Evolutionary conservation across 2,888 invertebrate genomes (phyloP).

Genomic region (Vesta saturnalis): DNA sequence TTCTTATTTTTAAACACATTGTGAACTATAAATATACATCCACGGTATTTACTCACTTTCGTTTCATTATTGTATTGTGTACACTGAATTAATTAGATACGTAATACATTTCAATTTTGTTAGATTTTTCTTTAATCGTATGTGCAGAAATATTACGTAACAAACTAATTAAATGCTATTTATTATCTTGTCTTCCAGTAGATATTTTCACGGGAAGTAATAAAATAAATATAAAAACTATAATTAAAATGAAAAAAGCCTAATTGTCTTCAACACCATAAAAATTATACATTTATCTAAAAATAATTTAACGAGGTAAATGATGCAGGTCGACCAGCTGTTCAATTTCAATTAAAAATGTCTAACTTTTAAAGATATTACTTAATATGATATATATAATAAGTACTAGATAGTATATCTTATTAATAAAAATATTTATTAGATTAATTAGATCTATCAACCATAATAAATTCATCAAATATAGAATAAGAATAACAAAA

Average conservation of each 20-base stretch:
- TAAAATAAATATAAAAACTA: not conserved
- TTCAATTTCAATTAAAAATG: not conserved
- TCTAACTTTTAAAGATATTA: not conserved
- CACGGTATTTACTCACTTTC: not conserved
- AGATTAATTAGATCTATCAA: too few relatives aligned
- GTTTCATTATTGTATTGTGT: not conserved
- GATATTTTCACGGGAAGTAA: constrained; percentile 1
- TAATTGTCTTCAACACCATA: not conserved
- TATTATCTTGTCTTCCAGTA: not conserved
- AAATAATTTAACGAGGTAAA: not conserved
- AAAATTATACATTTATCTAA: not conserved
- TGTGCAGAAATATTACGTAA: not conserved
- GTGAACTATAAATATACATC: constrained; percentile 5
- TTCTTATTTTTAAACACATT: constrained; percentile 1
- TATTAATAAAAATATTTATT: too few relatives aligned
- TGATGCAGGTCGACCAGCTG: not conserved
- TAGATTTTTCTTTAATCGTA: too few relatives aligned
- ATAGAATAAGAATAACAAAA: too few relatives aligned
- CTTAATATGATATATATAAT: not conserved
- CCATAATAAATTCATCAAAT: too few relatives aligned
- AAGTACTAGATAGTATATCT: too few relatives aligned
- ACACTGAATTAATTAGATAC: too few relatives aligned
- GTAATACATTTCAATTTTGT: too few relatives aligned
- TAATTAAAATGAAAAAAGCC: not conserved
- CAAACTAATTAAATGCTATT: not conserved